Base-by-base conservation (phyloP, 2,888 invertebrate species). In the Euplexia lucipara region DNA sequence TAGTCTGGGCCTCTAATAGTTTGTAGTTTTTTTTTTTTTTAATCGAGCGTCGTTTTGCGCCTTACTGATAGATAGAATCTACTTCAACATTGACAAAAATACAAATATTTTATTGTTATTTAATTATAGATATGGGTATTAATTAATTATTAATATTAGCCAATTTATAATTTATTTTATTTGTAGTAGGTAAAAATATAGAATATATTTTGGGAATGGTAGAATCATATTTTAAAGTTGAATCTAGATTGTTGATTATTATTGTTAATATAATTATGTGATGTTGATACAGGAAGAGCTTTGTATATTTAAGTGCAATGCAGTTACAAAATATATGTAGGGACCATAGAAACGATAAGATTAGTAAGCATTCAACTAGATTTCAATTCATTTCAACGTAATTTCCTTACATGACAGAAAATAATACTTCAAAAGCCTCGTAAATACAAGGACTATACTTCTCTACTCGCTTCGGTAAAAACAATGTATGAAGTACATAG, bases 171-270 rank as follows among this genome's bases (percentile, higher is more conserved):
- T 56, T 75, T 75, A 70, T 62, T 58, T 68, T 39, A 53, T 59
- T 51, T 53, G 10, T 62, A 57, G 16, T 75, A 62, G 9, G 9
- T 53, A 37, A 7, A 22, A 56, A 22, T 41, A 39, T 20, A 37
- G 5, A 53, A 52, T 54, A 54, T 77, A 72, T 60, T 65, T 65
- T 77, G 73, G 78, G 78, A 45, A 71, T 41, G 52, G 73, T 72
- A 30, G 47, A 41, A 70, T 42, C 35, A 63, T 54, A 70, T 58
- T 54, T 71, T 71, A 34, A 56, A 45, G 32, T 49, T 48, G 26
- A 32, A 35, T 39, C 41, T 20, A 47, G 48, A 39, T 39, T 34
- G 18, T 53, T 41, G 9, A 16, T 61, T 41, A 26, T 22, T 26
- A 14, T 39, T 71, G 16, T 70, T 62, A 26, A 7, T 16, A 26